A percentile compares a stretch with the other conserved stretches of the same genome.
These are phyloP conservation scores for Uria aalge DNA, from an alignment of 2,113 vertebrate species.

Conservation along the genomic window DNA sequence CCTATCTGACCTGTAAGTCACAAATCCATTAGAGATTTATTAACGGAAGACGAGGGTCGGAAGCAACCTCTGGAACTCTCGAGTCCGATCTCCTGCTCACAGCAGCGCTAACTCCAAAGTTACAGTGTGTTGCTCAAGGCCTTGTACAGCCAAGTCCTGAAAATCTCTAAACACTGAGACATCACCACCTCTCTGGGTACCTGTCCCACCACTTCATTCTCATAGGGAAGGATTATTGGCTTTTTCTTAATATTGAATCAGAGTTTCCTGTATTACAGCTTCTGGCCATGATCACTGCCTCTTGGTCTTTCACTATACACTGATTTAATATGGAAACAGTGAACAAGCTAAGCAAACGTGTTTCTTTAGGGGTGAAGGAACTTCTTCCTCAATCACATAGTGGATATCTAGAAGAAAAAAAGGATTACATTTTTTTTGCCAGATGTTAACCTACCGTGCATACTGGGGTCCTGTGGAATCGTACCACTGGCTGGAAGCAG, in stretches of 20 bases:
- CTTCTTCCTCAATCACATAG: not conserved
- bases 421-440: not conserved
- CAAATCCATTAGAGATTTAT: not conserved
- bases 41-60: not conserved
- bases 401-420: not conserved
- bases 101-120: not conserved
- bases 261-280: not conserved
- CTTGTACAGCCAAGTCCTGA: not conserved
- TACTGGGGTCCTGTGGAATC: conserved; percentile 86
- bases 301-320: not conserved
- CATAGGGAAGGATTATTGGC: not conserved
- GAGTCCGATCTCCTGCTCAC: not conserved
- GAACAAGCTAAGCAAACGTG: not conserved
- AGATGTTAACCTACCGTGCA: conserved; percentile 76
- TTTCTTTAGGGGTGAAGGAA: not conserved
- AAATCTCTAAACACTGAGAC: not conserved
- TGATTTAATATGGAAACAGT: not conserved
- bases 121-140: not conserved
- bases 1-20: not conserved
- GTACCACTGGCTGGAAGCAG: conserved; percentile 89
- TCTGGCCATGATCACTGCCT: not conserved
- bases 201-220: not conserved
- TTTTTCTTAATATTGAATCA: not conserved
- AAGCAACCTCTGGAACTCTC: not conserved
- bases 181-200: not conserved